Evolutionary conservation across 2,113 vertebrate genomes (phyloP).

Genomic region (rat (Rattus norvegicus)): GRCr8 NC_086035.1:33878001-33878500

Average conservation of each 20-base stretch:
- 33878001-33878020: background rate
- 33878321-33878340: background rate
- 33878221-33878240: background rate
- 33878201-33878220: background rate
- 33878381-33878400: background rate
- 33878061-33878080: background rate
- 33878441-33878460: background rate
- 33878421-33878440: background rate
- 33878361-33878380: background rate
- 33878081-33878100: background rate
- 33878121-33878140: too few species aligned
- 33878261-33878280: background rate
- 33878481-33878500: background rate
- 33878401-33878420: background rate
- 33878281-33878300: background rate
- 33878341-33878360: background rate
- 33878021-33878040: background rate
- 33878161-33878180: background rate
- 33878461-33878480: background rate
- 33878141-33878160: background rate
- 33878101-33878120: background rate
- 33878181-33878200: background rate
- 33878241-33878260: background rate
- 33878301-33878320: background rate
- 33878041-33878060: background rate